These are phyloP conservation scores for Aelia acuminata DNA, from an alignment of 2,888 invertebrate species.

Conservation along the genomic window DNA sequence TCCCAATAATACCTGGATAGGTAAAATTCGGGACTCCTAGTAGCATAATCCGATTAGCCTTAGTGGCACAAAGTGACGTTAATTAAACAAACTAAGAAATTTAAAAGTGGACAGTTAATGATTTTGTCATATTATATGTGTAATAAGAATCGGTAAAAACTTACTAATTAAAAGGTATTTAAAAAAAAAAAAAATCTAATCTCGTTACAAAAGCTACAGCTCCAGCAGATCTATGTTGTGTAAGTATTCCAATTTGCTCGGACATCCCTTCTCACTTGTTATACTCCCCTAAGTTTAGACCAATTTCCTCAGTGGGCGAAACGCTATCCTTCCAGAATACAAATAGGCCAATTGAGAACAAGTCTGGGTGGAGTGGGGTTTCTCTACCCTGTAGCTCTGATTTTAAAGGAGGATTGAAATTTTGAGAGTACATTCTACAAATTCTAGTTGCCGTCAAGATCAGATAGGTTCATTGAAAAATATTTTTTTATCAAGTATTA, in stretches of 20 bases:
- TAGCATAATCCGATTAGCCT: no score
- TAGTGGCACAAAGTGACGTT: no score
- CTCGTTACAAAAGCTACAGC: not conserved
- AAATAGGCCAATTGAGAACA: slow-evolving; percentile 9
- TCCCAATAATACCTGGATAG: no score
- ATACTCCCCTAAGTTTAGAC: slow-evolving; percentile 11
- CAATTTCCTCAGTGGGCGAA: slow-evolving; percentile 44
- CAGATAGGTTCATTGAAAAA: no score
- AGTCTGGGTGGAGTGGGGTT: not conserved
- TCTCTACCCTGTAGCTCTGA: not conserved
- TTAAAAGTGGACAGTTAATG: no score
- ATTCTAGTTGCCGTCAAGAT: not conserved
- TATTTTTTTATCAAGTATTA: no score
- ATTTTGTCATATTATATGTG: no score
- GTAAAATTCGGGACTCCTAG: no score
- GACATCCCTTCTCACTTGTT: slow-evolving; percentile 19
- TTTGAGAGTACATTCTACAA: not conserved
- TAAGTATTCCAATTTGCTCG: slow-evolving; percentile 18
- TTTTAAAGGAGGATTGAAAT: not conserved
- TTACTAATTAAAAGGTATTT: no score
- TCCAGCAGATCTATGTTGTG: not conserved
- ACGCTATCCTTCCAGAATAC: slow-evolving; percentile 28
- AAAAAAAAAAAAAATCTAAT: not conserved
- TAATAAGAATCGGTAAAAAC: no score
- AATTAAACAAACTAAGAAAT: no score